Base-by-base conservation (phyloP, 2,113 vertebrate genomes). In the Sarotherodon lohbergeri region DNA sequence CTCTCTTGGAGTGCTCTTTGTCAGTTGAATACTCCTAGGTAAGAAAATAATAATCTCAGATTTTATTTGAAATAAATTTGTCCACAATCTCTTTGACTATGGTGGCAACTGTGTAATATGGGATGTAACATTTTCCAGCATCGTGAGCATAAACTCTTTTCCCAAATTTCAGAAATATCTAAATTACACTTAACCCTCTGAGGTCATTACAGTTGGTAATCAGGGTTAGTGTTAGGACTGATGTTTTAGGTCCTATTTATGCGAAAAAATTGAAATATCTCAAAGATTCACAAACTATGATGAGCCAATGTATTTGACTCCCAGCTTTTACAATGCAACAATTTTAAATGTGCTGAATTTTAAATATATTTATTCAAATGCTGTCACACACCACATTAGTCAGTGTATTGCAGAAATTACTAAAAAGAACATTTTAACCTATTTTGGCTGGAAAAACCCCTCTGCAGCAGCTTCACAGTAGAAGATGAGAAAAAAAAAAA, bases 401-500 rank as follows among this genome's bases (percentile, higher is more conserved):
- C 39, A 73, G 27, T 73, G 41, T 82, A 24, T 41, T 41, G 17
- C 22, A 34, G 17, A 85, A 63, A 80, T 59, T 1, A 68, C 29
- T 41, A 46, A 83, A 66, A 57, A 71, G 8, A 39, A 85, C 16
- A n/a, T 36, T 87, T 86, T 66, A 36, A 63, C 82, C 7, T 24
- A 19, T 46, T 84, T 36, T 59, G 29, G 8, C 10, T 12, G 16
- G 8, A 59, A 79, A 56, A 63, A 1, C 3, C 3, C 22, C 32
- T 46, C 27, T 52, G 84, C 12, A 83, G 5, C 39, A 81, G n/a
- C 56, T 83, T 85, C 17, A 50, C 29, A 73, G 73, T 52, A 80
- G 88, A 80, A 61, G 9, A 89, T 80, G 19, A 86, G 27, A 66
- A 82, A 19, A 78, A 78, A 89, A 90, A 57, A 82, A 84, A 80